Evolutionary conservation across 1,140 invertebrate species (phyloP), one percentile per base, ranked within the genome.

Genomic region (Argopecten irradians): DNA sequence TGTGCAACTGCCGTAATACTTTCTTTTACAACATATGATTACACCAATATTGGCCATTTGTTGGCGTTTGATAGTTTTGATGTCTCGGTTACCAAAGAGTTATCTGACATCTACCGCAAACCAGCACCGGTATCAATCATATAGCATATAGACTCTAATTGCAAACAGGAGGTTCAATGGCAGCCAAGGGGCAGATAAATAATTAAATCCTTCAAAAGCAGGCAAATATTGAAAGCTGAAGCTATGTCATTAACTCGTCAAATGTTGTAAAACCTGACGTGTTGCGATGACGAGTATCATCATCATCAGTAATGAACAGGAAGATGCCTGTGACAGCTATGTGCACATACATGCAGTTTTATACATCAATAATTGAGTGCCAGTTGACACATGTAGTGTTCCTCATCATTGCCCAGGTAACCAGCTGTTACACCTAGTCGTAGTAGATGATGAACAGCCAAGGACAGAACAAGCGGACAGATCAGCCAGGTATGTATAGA

Each of bases 1-100:
- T 71, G 55, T 71, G 55, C 55, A 71, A 28, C 55, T 16, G 28
- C 22, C n/a, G n/a, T n/a, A 71, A 71, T n/a, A 71, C n/a, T 71
- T 71, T 71, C 55, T 71, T 71, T 71, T n/a, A 16, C n/a, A n/a
- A 71, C 5, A n/a, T 28, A 5, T 28, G 55, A 71, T 71, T 71
- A 71, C 55, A 71, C 55, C n/a, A 71, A 71, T 71, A 71, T 71
- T 11, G 55, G 55, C 55, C 55, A 71, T n/a, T 71, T 71, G 16
- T n/a, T 71, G n/a, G 22, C 28, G 55, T 71, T 71, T 71, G 55
- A 71, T 71, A 71, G 22, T 71, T 71, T 28, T 71, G 55, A 71
- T 71, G 55, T 71, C 55, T 71, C 1, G 55, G 55, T 28, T 71
- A 28, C n/a, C 5, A 71, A 71, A 71, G 55, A 28, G 22, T 28